Percentiles rank a stretch among this genome's conserved stretches.
phyloP scores from a whole-genome alignment of 1,140 invertebrate genomes.

The Polypedilum vanderplanki region DNA sequence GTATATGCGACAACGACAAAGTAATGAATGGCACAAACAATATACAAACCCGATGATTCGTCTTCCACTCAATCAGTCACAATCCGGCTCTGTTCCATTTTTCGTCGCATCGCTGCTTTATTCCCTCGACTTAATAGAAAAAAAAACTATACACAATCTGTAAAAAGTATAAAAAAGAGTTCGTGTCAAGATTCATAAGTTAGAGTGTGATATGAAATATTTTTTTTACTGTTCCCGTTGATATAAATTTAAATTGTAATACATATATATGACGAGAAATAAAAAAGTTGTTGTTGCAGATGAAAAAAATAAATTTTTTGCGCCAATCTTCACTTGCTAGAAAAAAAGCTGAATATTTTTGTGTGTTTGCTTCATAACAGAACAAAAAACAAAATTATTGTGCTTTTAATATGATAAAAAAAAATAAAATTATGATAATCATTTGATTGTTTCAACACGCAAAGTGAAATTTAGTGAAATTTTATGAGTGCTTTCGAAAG shows the following conservation, averaged over 20 bases:
- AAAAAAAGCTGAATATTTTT: no score
- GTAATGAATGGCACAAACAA: conserved; percentile 23
- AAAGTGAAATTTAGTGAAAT: no score
- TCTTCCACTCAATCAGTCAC: conserved; percentile 10
- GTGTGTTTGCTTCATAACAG: no score
- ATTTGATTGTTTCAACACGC: no score
- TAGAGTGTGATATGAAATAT: neutral
- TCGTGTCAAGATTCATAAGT: conserved; percentile 5
- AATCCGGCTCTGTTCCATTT: conserved; percentile 28
- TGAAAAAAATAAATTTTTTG: neutral
- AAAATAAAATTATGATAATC: no score
- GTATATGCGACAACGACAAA: neutral
- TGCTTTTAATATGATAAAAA: no score
- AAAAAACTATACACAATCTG: neutral
- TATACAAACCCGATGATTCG: conserved; percentile 15
- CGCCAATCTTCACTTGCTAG: neutral
- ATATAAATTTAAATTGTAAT: no score
- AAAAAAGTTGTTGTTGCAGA: neutral
- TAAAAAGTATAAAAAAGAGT: neutral
- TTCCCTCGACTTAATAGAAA: neutral
- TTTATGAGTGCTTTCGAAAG: no score
- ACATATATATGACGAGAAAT: no score
- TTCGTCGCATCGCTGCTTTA: conserved; percentile 21
- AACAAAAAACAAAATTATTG: no score
- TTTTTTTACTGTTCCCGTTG: neutral